Evolutionary conservation across 53 echinoderm and acorn worm species (phyloP), one percentile per base, ranked within the genome.

Genomic region (Zoroaster sp.): DNA sequence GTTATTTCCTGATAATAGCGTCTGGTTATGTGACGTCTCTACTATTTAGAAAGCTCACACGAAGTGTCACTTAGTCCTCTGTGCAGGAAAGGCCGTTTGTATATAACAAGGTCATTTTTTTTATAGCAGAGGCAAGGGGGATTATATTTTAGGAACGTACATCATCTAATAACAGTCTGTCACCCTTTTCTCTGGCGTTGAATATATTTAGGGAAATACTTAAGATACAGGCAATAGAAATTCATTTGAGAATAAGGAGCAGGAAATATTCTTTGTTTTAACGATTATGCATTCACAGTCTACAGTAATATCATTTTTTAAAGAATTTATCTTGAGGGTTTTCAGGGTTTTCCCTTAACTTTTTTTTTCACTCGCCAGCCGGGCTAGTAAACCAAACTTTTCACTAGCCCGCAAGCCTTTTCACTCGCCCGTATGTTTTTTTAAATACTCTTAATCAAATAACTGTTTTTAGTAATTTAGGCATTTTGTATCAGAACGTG

Each of bases 161-260:
- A 41, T 23, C 33, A 1, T 14, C 30, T 11, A 59, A 59, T 59
- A n/a, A n/a, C n/a, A 44, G 44, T 30, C 66, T 20, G 31, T 13
- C 40, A 41, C 33, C 12, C 37, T 35, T 59, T 77, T 51, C 65
- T 80, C 4, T 80, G 41, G 23, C 59, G 18, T 39, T 66, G 80
- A 80, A 80, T 66, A 80, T 65, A 31, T 80, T 80, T 66, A 80
- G 80, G 80, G 80, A 80, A 15, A 21, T 23, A 23, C 80, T 80
- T 40, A 8, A 65, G 65, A 20, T 6, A 52, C n/a, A 53, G 21
- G 53, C 25, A 12, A 44, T 15, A 18, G 38, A 18, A n/a, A 47
- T 13, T 32, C n/a, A 47, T 77, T 77, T 77, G 10, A 77, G 49
- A 77, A 77, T 77, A 35, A 52, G 53, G n/a, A n/a, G n/a, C n/a